Evolutionary conservation across 2,797 vertebrate species (phyloP).

Genomic region (Megaceryle alcyon): DNA sequence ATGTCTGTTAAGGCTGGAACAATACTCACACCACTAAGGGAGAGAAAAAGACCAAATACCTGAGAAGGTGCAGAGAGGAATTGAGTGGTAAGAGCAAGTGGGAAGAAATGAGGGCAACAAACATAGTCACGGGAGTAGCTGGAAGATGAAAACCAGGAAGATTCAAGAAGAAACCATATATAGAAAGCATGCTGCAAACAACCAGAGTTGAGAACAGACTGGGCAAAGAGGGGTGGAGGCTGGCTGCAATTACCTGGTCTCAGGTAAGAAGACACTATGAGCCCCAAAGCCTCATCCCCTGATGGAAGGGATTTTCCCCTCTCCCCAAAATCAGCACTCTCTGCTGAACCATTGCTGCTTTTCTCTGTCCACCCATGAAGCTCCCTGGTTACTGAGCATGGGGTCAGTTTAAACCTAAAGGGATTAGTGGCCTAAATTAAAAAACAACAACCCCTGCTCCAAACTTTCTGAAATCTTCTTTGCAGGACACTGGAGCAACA

Average conservation of each 20-base stretch:
- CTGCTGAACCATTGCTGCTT: background rate
- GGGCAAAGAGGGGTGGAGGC: background rate
- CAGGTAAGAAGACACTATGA: background rate
- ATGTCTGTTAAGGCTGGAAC: constrained; percentile 24
- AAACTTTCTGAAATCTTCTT: background rate
- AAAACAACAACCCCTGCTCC: background rate
- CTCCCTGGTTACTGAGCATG: background rate
- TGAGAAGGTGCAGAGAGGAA: background rate
- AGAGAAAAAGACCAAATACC: background rate
- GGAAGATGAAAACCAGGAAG: background rate
- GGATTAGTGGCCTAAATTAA: background rate
- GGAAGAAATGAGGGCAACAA: constrained; percentile 16
- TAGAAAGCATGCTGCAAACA: background rate
- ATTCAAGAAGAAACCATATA: background rate
- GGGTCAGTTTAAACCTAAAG: background rate
- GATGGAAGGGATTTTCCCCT: background rate
- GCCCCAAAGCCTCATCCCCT: background rate
- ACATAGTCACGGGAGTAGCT: background rate
- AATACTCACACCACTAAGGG: background rate
- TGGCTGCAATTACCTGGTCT: background rate
- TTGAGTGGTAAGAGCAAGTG: background rate
- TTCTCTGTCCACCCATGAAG: background rate
- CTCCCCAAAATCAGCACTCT: background rate
- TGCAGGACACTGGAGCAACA: background rate
- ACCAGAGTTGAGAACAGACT: background rate